phyloP scores from a whole-genome alignment of 2,888 invertebrate species.

The Agonopterix heracliana region DNA sequence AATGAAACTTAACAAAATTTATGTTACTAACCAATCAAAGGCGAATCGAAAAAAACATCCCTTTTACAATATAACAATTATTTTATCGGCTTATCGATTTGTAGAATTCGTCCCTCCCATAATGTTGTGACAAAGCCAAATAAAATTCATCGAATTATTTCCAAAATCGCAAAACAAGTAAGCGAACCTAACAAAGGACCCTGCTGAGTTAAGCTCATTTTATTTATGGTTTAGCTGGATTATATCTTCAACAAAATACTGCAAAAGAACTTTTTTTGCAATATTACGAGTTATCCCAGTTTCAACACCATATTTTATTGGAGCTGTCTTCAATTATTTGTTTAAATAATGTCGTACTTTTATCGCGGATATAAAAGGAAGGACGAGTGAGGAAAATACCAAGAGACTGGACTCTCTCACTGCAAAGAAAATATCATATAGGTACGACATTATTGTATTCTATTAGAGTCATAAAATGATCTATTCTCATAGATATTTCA shows the following conservation, averaged over 20 bases:
- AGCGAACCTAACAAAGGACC: conserved; percentile 4
- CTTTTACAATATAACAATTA: background rate
- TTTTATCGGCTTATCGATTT: too few species aligned
- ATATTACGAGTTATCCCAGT: background rate
- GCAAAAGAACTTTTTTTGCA: background rate
- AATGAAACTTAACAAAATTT: too few species aligned
- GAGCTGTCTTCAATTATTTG: background rate
- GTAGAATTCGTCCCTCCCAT: background rate
- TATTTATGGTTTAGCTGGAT: conserved; percentile 6
- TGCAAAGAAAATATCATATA: too few species aligned
- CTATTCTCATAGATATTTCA: too few species aligned
- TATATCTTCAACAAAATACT: conserved; percentile 3
- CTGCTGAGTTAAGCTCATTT: conserved; percentile 4
- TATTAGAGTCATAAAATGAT: too few species aligned
- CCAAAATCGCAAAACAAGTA: background rate
- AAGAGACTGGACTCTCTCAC: too few species aligned
- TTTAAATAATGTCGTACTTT: background rate
- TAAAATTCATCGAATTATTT: conserved; percentile 4
- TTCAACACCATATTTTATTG: conserved; percentile 1
- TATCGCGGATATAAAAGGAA: too few species aligned
- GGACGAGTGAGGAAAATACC: too few species aligned
- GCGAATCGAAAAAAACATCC: background rate
- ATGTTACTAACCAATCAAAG: too few species aligned
- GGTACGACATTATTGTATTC: too few species aligned
- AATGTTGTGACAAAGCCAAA: conserved; percentile 3